Percentiles rank a stretch among this genome's conserved stretches.
Evolutionary conservation across 2,888 invertebrate genomes (phyloP).

Genomic region (Idaea straminata): DNA sequence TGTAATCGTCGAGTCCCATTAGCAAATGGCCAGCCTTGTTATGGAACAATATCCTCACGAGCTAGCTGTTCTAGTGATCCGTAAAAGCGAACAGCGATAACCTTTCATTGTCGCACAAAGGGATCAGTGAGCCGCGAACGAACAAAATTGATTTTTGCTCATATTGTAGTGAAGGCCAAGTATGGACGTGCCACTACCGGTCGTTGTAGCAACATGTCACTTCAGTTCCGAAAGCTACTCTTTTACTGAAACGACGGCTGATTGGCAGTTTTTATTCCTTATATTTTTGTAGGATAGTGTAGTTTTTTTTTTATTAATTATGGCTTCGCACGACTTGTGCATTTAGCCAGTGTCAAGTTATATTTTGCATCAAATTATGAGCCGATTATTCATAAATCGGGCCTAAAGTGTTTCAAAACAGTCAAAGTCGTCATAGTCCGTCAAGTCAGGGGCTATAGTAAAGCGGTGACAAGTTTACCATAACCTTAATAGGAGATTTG

Average conservation of each 20-base stretch:
- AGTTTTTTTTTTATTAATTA: too few relatives aligned
- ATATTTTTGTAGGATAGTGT: background rate
- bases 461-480: too few relatives aligned
- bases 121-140: constrained; percentile 64
- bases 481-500: too few relatives aligned
- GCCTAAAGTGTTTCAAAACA: too few relatives aligned
- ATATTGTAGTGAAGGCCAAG: constrained; percentile 45
- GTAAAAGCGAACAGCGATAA: constrained; percentile 74
- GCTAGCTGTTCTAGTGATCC: constrained; percentile 53
- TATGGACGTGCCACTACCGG: constrained; percentile 12
- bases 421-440: too few relatives aligned
- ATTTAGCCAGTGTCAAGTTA: too few relatives aligned
- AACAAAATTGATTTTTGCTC: constrained; percentile 71
- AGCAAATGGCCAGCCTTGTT: constrained; percentile 50
- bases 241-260: constrained; percentile 6
- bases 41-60: constrained; percentile 54
- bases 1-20: constrained; percentile 37
- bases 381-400: too few relatives aligned
- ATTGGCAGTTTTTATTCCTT: background rate
- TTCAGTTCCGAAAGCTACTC: constrained; percentile 10
- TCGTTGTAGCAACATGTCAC: constrained; percentile 6
- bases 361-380: too few relatives aligned
- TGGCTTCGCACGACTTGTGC: too few relatives aligned
- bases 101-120: constrained; percentile 72
- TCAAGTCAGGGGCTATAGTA: too few relatives aligned